Evolutionary conservation across 2,113 vertebrate species (phyloP).

Genomic region (Aviceda subcristata): DNA sequence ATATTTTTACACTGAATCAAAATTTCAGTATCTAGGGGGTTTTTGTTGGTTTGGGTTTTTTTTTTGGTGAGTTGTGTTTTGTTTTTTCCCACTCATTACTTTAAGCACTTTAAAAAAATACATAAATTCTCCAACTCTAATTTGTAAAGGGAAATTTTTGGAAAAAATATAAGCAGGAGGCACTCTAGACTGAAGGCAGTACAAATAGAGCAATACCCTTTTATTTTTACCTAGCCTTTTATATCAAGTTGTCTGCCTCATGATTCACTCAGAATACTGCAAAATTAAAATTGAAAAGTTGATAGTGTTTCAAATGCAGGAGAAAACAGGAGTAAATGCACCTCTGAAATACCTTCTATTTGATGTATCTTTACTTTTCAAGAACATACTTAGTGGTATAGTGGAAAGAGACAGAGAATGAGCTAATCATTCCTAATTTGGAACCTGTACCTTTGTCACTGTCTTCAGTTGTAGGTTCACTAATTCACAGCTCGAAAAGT

Average conservation of each 20-base stretch:
- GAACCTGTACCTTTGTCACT: neutral
- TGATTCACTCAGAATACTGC: neutral
- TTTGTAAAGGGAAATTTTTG: neutral
- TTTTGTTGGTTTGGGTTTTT: neutral
- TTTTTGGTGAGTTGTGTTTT: neutral
- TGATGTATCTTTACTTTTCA: neutral
- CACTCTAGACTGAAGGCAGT: neutral
- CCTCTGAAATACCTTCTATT: neutral
- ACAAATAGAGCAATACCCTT: fast-evolving
- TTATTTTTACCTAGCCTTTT: neutral
- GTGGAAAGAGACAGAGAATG: neutral
- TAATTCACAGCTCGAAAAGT: neutral
- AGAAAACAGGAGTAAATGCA: neutral
- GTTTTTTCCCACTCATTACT: fast-evolving
- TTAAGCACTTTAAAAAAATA: neutral
- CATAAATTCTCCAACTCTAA: neutral
- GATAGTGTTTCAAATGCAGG: neutral
- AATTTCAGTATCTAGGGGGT: neutral
- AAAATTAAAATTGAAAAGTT: neutral
- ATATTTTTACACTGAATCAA: neutral
- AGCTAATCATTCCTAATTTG: neutral
- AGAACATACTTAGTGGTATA: neutral
- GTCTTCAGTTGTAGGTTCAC: neutral
- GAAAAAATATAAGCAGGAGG: neutral
- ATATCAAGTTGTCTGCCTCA: neutral